Conservation (phyloP, 2,797 vertebrate species). For the Diceros bicornis region DNA sequence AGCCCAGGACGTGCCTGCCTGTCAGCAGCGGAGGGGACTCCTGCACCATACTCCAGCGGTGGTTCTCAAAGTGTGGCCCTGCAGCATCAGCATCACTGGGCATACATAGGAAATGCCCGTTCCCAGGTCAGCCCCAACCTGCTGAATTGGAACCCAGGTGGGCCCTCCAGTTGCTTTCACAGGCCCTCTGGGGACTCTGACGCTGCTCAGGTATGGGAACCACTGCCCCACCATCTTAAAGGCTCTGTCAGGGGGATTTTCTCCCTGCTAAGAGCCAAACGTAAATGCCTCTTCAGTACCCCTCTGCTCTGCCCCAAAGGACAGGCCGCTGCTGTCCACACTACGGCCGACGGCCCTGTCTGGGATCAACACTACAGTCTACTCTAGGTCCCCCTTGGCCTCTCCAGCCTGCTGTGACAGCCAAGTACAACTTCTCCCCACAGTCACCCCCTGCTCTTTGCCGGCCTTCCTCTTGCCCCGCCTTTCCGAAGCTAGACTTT, state of each 20-base stretch:
- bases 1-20: not conserved
- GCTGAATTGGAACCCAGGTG: too few relatives aligned
- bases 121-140: too few relatives aligned
- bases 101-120: not conserved
- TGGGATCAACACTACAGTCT: not conserved
- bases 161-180: not conserved
- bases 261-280: not conserved
- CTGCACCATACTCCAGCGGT: too few relatives aligned
- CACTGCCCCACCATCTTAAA: not conserved
- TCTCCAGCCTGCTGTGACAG: not conserved
- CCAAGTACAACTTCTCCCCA: not conserved
- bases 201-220: not conserved
- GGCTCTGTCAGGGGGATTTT: not conserved
- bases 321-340: not conserved
- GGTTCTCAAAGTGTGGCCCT: not conserved
- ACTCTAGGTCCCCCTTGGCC: not conserved
- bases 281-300: not conserved
- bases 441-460: not conserved
- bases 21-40: not conserved
- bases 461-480: not conserved
- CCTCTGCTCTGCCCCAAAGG: not conserved
- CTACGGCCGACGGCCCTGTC: not conserved
- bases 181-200: not conserved
- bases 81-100: too few relatives aligned
- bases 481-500: not conserved